Base-by-base conservation (phyloP, 2,113 vertebrate genomes). In the Pseudopipra pipra region DNA sequence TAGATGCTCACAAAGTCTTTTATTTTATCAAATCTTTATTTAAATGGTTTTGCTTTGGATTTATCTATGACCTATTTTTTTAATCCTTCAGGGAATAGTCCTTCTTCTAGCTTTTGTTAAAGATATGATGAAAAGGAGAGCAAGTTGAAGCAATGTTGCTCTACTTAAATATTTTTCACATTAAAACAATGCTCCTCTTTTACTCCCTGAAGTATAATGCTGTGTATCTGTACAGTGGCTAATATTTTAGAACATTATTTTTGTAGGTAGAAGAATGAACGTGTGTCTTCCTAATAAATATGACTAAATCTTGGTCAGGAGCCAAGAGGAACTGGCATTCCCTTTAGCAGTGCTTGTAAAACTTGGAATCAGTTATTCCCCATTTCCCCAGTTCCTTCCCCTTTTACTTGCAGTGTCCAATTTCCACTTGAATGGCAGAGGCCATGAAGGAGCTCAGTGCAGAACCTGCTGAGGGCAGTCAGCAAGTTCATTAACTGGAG, bases 21-120 rank as follows among this genome's bases (percentile, higher is more conserved):
- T 39, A n/a, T 83, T 94, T 87, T 86, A 92, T 90, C 87, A 77
- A 95, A 78, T 81, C 59, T 95, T 95, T 90, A 93, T 95, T 93
- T 74, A 90, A 96, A 92, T 88, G 46, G 11, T 76, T 94, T 89
- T 92, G 41, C 54, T 87, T 74, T 77, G 84, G 66, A 52, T 89
- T 97, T 95, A 77, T 88, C 85, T 93, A 11, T 88, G 79, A 83
- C 90, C 75, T 83, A 83, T 87, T 82, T 94, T 94, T 86, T 90
- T 92, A 88, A 84, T 94, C 54, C 79, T 81, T 83, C 11, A 6
- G 78, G 76, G 75, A 84, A 78, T 63, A 47, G 65, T 87, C 43
- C 39, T 77, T 27, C 13, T 52, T 73, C 83, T 77, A 65, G 90
- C 78, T 72, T 85, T 81, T 85, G 22, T 87, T 85, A 68, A 82